phyloP scores from a whole-genome alignment of 1,140 invertebrate genomes.

The Zaprionus inermis region DNA sequence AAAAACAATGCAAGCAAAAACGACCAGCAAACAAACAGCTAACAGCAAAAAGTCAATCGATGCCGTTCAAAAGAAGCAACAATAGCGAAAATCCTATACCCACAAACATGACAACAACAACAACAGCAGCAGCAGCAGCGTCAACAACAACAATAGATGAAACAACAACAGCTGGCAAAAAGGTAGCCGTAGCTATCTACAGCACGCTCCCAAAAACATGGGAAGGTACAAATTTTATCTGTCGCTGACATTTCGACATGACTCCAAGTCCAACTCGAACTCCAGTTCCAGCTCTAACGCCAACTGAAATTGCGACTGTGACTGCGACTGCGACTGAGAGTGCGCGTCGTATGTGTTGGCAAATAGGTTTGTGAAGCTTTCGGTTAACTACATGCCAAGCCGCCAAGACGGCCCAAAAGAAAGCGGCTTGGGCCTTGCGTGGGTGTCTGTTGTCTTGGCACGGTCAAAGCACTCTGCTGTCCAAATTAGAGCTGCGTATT shows the following conservation, averaged over 20 bases:
- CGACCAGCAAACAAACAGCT: constrained; percentile 55
- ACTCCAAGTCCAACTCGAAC: constrained; percentile 35
- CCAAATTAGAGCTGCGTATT: constrained; percentile 37
- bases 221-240: constrained; percentile 72
- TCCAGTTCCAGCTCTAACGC: neutral
- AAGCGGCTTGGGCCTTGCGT: constrained; percentile 49
- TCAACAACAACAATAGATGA: constrained; percentile 32
- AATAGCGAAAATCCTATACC: constrained; percentile 46
- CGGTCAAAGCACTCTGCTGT: constrained; percentile 65
- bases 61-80: constrained; percentile 61
- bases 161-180: constrained; percentile 31
- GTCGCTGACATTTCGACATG: constrained; percentile 75
- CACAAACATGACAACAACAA: constrained; percentile 16
- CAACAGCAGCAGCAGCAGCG: constrained; percentile 46
- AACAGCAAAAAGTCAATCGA: constrained; percentile 68
- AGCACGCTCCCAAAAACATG: constrained; percentile 73
- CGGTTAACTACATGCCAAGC: constrained; percentile 43
- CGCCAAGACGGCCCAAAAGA: constrained; percentile 62
- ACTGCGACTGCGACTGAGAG: constrained; percentile 33
- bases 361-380: constrained; percentile 42
- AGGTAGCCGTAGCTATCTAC: constrained; percentile 28
- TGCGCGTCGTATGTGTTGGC: constrained; percentile 41
- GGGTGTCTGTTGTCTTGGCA: constrained; percentile 64
- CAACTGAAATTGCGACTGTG: constrained; percentile 20
- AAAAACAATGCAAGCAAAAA: constrained; percentile 55